Base-by-base conservation (phyloP, 2,888 invertebrate genomes). In the Tenthredo mesomela region DNA sequence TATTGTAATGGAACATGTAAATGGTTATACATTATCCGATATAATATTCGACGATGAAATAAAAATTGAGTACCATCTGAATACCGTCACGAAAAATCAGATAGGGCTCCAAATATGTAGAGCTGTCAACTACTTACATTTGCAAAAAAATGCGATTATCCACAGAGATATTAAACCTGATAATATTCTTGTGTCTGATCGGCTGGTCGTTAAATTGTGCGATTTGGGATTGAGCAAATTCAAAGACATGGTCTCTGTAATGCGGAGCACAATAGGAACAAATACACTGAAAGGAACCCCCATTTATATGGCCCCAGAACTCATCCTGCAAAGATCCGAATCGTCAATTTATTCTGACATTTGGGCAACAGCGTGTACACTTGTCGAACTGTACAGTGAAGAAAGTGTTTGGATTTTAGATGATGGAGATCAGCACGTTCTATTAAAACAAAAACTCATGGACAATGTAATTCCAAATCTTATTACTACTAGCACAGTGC, bases 271-370 rank as follows among this genome's bases (percentile, higher is more conserved):
- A 12, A 65, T 21, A n/a, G 75, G 84, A 15, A 54, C 43, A 25
- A 33, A 47, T 10, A 9, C 33, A 21, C 29, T 61, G 7, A 85
- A 86, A 43, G 85, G 86, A 9, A 86, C 86, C n/a, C 80, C 65
- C 18, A 58, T 85, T 21, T 85, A 86, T 87, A 40, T 40, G 87
- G 82, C 85, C 12, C 87, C 85, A 54, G 85, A 87, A 84, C 9
- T 86, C 37, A 12, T 86, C 12, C 33, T 86, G 21, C 9, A 78
- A 9, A 25, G 73, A 71, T 25, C 50, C 21, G 78, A 78, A 37
- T 47, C 70, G 12, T 84, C 77, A 12, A 37, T 65, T 12, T 2
- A 54, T 43, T 84, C 85, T 33, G 87, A 87, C 75, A 47, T 86
- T 18, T 87, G 86, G 86, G 33, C 86, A 10, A 61, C 85, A 12